Conservation (phyloP, 1,140 invertebrate genomes). For the Scaptomyza graminum region DNA sequence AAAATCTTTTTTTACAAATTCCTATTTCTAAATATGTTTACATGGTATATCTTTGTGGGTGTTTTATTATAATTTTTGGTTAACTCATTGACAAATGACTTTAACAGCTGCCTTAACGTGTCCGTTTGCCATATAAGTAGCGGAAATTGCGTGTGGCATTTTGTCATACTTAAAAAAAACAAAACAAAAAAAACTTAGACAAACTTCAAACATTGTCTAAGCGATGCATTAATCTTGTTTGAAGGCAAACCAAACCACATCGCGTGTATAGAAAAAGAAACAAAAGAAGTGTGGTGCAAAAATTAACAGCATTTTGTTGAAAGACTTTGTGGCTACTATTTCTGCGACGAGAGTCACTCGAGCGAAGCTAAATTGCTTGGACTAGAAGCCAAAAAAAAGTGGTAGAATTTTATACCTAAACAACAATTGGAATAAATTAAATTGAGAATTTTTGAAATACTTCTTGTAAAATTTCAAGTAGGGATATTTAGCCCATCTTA, state of each 20-base stretch:
- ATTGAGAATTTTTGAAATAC: too few relatives aligned
- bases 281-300: conserved; percentile 21
- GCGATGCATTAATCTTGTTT: conserved; percentile 16
- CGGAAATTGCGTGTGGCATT: conserved; percentile 28
- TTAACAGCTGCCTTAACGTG: conserved; percentile 22
- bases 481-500: too few relatives aligned
- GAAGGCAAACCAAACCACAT: conserved; percentile 31
- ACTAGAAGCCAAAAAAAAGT: not conserved
- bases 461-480: too few relatives aligned
- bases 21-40: not conserved
- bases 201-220: conserved; percentile 1
- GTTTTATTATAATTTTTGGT: not conserved
- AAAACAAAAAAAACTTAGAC: not conserved
- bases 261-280: conserved; percentile 32
- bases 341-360: not conserved
- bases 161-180: not conserved
- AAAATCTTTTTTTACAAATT: not conserved
- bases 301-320: conserved; percentile 6
- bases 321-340: not conserved
- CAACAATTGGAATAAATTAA: too few relatives aligned
- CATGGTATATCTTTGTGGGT: conserved; percentile 4
- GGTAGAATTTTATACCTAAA: too few relatives aligned
- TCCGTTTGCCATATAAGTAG: conserved; percentile 8
- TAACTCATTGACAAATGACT: conserved; percentile 34
- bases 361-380: not conserved